Percentiles rank a stretch among this genome's conserved stretches.
These are phyloP conservation scores for Mionectes macconnelli DNA, from an alignment of 2,113 vertebrate species.

Conservation along the genomic window DNA sequence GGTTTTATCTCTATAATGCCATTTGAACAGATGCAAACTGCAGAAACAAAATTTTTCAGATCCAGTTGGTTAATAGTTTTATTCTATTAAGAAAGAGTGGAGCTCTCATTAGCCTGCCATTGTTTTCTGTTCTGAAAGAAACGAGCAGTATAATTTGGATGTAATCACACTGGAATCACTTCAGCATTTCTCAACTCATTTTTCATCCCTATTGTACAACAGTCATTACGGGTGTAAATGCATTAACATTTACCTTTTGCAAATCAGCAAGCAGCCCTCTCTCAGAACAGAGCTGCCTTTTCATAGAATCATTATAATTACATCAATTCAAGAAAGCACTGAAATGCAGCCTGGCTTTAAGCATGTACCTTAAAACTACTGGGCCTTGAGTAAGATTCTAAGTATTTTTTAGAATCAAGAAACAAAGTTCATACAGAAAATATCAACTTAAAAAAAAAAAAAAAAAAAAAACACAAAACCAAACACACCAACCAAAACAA, in stretches of 20 bases:
- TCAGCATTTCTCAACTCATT: background rate
- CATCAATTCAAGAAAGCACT: background rate
- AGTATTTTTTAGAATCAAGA: background rate
- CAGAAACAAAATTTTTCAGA: constrained; percentile 1
- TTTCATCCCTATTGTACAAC: constrained; percentile 1
- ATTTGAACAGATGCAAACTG: background rate
- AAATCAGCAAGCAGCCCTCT: background rate
- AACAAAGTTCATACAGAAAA: background rate
- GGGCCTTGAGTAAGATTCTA: background rate
- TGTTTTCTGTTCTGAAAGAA: constrained; percentile 33
- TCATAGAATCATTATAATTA: background rate
- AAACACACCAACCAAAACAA: too few species aligned
- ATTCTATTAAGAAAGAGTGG: constrained; percentile 1
- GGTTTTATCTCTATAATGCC: background rate
- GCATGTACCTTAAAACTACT: background rate
- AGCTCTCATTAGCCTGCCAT: constrained; percentile 2
- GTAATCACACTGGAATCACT: constrained; percentile 28
- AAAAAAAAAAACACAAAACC: too few species aligned
- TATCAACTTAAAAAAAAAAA: background rate
- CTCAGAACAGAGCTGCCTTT: background rate
- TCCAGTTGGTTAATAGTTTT: constrained; percentile 6
- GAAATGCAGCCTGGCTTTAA: background rate
- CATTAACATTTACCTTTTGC: constrained; percentile 5
- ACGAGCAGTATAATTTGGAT: background rate
- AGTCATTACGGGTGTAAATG: background rate